Base-by-base conservation (phyloP, 1,140 invertebrate genomes). In the Drosophila albomicans region DNA sequence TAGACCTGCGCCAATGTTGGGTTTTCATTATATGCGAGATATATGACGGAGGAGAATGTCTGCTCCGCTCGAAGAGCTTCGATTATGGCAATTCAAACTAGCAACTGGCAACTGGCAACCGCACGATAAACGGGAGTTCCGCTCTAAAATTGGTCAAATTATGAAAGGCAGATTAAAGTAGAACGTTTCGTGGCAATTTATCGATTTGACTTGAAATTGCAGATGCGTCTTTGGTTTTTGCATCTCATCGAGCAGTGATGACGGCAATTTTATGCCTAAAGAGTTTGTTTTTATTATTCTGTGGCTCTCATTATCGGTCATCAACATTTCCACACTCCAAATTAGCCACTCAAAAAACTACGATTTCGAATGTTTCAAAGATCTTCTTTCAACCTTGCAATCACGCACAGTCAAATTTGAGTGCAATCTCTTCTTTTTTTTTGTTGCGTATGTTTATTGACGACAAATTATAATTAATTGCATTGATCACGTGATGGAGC, bases 391-490 rank as follows among this genome's bases (percentile, higher is more conserved):
- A 8, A 8, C 6, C n/a, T 5, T 25, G 7, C 30, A 41, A 56
- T 48, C 75, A 75, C 72, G 65, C 72, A 78, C 25, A 38, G 10
- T 51, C 38, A 62, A 71, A 58, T 64, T 64, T 59, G 20, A 63
- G 51, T 67, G 65, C 74, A 74, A 67, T 49, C 10, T 65, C 58
- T 51, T 45, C 41, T 28, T 13, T 16, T 65, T 75, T 78, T 78
- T 49, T 32, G 32, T 0, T 8, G 32, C 20, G 58, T 25, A 65
- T 77, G 73, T 75, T 84, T 85, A 85, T 88, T 79, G 82, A 84
- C 79, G 82, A 91, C 87, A 91, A 90, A 91, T 91, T 91, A 91
- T 91, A 87, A 91, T 87, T 91, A 91, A 91, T 91, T 91, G 87
- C 78, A 81, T 74, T 64, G 87, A 89, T 91, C 87, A 91, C 87